These are phyloP conservation scores for Drosophila melanica DNA, from an alignment of 1,140 invertebrate genomes.

Conservation along the genomic window DNA sequence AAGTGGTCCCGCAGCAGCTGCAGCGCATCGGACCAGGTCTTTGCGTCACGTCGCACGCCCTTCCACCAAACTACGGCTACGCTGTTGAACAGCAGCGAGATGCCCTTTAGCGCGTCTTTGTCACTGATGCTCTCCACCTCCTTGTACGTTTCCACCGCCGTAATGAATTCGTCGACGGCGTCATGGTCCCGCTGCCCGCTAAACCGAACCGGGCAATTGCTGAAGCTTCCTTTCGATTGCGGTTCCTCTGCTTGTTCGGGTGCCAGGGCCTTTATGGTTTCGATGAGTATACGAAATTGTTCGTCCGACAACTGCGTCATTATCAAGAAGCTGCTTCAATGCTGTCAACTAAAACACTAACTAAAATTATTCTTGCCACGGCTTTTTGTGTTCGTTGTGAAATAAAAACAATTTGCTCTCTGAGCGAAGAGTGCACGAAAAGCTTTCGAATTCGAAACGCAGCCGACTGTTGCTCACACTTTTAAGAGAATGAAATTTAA, in stretches of 20 bases:
- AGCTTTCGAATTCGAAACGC: slow-evolving; percentile 62
- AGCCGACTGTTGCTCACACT: slow-evolving; percentile 1
- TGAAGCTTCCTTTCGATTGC: slow-evolving; percentile 75
- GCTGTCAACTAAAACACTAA: slow-evolving; percentile 17
- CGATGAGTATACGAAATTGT: slow-evolving; percentile 67
- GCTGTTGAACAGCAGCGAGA: slow-evolving; percentile 65
- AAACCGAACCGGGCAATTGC: slow-evolving; percentile 68
- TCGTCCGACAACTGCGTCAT: slow-evolving; percentile 70
- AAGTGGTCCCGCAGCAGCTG: slow-evolving; percentile 71
- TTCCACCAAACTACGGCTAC: slow-evolving; percentile 78
- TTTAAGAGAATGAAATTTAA: no score
- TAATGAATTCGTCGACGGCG: slow-evolving; percentile 81
- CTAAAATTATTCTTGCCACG: neutral
- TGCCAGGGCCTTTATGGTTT: slow-evolving; percentile 55
- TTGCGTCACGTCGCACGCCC: slow-evolving; percentile 71
- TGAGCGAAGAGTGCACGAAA: neutral
- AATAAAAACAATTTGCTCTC: slow-evolving; percentile 29
- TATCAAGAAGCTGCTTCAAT: slow-evolving; percentile 14
- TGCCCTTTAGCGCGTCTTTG: slow-evolving; percentile 71
- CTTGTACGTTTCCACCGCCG: slow-evolving; percentile 72
- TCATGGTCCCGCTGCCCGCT: slow-evolving; percentile 78
- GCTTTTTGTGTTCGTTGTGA: slow-evolving; percentile 52
- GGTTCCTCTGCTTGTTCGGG: slow-evolving; percentile 39
- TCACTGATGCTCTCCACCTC: slow-evolving; percentile 79
- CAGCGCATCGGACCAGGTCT: slow-evolving; percentile 69